These are phyloP conservation scores for Smittia aterrima DNA, from an alignment of 2,888 invertebrate genomes.

Conservation along the genomic window DNA sequence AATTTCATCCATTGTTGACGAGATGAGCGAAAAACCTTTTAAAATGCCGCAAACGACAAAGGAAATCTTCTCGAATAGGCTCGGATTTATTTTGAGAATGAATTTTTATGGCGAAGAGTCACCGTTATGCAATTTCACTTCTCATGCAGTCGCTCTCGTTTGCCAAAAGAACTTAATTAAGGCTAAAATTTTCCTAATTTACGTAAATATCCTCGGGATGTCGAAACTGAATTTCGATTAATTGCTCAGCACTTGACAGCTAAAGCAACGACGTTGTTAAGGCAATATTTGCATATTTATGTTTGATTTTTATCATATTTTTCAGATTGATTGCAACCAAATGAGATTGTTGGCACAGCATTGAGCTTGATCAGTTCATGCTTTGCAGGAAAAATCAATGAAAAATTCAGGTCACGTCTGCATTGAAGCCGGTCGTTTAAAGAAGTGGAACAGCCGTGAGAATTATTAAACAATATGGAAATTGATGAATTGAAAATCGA, in stretches of 20 bases:
- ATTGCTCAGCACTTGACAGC: too few relatives aligned
- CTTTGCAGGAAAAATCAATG: not conserved
- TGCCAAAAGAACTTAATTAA: not conserved
- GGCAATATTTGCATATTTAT: too few relatives aligned
- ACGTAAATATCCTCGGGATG: not conserved
- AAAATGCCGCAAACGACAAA: not conserved
- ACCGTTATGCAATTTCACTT: constrained; percentile 12
- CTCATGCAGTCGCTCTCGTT: not conserved
- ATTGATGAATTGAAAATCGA: constrained; percentile 13
- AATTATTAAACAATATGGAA: not conserved
- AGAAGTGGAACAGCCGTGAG: not conserved
- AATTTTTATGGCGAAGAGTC: not conserved
- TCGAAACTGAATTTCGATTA: too few relatives aligned
- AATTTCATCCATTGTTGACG: too few relatives aligned
- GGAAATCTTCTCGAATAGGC: not conserved
- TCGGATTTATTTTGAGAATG: not conserved
- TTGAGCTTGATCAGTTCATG: not conserved
- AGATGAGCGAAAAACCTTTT: too few relatives aligned
- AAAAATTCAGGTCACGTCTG: not conserved
- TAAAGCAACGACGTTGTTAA: too few relatives aligned
- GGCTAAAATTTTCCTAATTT: not conserved
- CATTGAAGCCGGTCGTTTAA: not conserved
- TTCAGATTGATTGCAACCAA: not conserved
- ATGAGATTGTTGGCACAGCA: not conserved
- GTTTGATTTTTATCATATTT: too few relatives aligned